Base-by-base conservation (phyloP, 2,797 vertebrate genomes). In the Diplodus sargus region DNA sequence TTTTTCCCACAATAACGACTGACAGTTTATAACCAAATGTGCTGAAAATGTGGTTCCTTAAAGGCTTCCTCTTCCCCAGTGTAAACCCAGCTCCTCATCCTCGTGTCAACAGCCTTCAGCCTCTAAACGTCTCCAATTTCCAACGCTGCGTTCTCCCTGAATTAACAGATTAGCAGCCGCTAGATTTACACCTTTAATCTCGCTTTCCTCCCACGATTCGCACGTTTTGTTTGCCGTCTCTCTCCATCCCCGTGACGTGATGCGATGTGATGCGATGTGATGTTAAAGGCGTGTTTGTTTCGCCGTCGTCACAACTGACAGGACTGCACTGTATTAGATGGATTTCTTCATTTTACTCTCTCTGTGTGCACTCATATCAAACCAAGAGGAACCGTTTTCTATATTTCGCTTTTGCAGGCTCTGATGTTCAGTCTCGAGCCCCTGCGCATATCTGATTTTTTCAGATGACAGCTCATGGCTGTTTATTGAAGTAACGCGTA, bases 101-200 rank as follows among this genome's bases (percentile, higher is more conserved):
- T 54, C 25, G 5, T 60, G 64, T 77, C 52, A 54, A 43, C 48
- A 52, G 4, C 70, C 71, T 43, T 66, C n/a, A 49, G 23, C 45
- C 39, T 13, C 28, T 43, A 20, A 60, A 64, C 17, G 58, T 43
- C 60, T 57, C 63, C 54, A 54, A 60, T 57, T 70, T 28, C 53
- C 49, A n/a, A n/a, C 25, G 6, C 59, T 43, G 58, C 11, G 23
- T 67, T 57, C 68, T 2, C 16, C 12, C 17, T 28, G 25, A 81
- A 15, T 53, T 47, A 74, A 48, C 77, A 48, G 66, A 81, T 74
- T 47, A 66, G 30, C 65, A 20, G 74, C 57, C 51, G 20, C 68
- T n/a, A 42, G 54, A 70, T 78, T 63, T 59, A 18, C 61, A 70
- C 81, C 23, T 83, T 74, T 71, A 63, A 66, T 79, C 78, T 45